Conservation (phyloP, 1,140 invertebrate species). For the Lasioglossum baleicum region DNA sequence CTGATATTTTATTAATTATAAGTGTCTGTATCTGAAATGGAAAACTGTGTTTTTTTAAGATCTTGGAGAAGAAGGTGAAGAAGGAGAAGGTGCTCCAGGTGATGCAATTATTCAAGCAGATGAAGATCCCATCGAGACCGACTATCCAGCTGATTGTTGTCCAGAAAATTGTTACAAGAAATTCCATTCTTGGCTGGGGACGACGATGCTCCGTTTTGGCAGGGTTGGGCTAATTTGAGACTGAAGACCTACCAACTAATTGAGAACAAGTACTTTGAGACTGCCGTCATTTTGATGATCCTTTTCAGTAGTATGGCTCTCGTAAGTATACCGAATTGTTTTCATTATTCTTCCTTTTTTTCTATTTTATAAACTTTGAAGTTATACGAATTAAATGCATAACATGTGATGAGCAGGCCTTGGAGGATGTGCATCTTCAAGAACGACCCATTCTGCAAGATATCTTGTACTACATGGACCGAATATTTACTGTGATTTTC, state of each 20-base stretch:
- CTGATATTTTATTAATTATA: too few relatives aligned
- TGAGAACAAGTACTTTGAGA: constrained; percentile 99
- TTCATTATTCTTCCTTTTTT: too few relatives aligned
- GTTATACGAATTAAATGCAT: too few relatives aligned
- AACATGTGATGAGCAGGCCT: too few relatives aligned
- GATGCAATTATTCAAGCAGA: constrained; percentile 83
- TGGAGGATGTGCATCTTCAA: constrained; percentile 97
- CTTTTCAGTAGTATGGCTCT: constrained; percentile 97
- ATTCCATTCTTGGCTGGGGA: constrained; percentile 92
- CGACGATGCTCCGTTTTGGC: constrained; percentile 94
- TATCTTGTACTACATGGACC: constrained; percentile 97
- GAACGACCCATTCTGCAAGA: constrained; percentile 94
- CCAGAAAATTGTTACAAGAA: constrained; percentile 93
- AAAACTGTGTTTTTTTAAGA: too few relatives aligned
- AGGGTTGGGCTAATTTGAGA: constrained; percentile 94
- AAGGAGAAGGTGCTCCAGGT: constrained; percentile 80
- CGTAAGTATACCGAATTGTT: constrained; percentile 89
- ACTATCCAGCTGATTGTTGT: constrained; percentile 95
- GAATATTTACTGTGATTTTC: constrained; percentile 99
- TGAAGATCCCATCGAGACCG: constrained; percentile 86
- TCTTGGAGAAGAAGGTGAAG: constrained; percentile 75
- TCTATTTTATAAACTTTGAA: too few relatives aligned
- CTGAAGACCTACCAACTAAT: constrained; percentile 96
- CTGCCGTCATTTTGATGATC: constrained; percentile 99
- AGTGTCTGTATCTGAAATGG: too few relatives aligned